Evolutionary conservation across 2,888 invertebrate genomes (phyloP), one percentile per base, ranked within the genome.

Genomic region (Gymnocheta viridis): DNA sequence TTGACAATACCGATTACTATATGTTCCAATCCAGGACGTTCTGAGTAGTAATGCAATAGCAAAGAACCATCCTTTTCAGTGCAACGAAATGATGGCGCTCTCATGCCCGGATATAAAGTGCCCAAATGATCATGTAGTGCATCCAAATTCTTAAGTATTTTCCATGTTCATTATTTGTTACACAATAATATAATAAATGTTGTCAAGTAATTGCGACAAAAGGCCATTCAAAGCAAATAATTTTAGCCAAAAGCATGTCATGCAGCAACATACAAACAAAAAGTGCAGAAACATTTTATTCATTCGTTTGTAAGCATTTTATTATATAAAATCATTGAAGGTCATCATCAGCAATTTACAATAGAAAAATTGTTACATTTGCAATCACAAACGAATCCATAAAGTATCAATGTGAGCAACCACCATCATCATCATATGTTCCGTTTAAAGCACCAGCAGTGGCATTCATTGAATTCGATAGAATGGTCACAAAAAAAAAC

Each of bases 1-100:
- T 98, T 98, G 2, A 99, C 98, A 87, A 98, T 98, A 32, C 99
- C 99, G 90, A 98, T 98, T 83, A 99, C 98, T 89, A 99, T 98
- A 89, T 98, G 96, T 91, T 99, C 98, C 87, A 99, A 93, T 4
- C 98, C 98, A 4, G 97, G 97, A 86, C 98, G 94, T 88, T 98
- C 98, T 0, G 98, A 98, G 92, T 99, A 99, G 92, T 99, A 99
- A 91, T 99, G 99, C 22, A 99, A 94, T 47, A 98, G 94, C 38
- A 98, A 93, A 0, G 96, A 96, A 0, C 98, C 98, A 91, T 98
- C 97, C 92, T 96, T 96, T 89, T 98, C 98, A 0, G 98, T 98
- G 92, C 98, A 99, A 19, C 99, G 94, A 93, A 99, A 99, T 0
- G 98, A 98, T 0, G 99, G 99, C 0, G 98, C 97, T 87, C 96